Evolutionary conservation across 2,888 invertebrate genomes (phyloP).

Genomic region (Mimas tiliae): DNA sequence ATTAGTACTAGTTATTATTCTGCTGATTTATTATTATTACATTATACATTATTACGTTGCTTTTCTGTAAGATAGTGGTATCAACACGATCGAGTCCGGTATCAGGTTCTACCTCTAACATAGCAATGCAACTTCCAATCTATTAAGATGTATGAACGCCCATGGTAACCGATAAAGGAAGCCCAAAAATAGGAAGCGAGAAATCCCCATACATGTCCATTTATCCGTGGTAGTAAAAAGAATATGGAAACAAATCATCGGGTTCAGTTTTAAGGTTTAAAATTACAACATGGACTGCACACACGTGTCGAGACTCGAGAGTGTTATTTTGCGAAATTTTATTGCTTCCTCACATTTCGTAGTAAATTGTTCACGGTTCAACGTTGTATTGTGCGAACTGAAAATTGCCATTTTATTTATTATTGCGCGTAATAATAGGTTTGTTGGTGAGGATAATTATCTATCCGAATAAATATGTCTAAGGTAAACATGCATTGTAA

Average conservation of each 20-base stretch:
- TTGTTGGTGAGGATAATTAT: slow-evolving; percentile 15
- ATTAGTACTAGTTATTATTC: too few species aligned
- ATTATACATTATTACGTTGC: too few species aligned
- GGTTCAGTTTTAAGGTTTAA: slow-evolving; percentile 39
- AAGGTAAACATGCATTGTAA: slow-evolving; percentile 4
- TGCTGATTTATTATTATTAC: too few species aligned
- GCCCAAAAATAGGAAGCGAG: slow-evolving; percentile 27
- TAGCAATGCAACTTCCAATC: too few species aligned
- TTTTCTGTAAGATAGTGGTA: too few species aligned
- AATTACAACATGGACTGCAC: slow-evolving; percentile 39
- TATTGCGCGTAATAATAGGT: slow-evolving; percentile 22
- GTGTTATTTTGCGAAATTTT: slow-evolving; percentile 29
- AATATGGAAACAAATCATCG: slow-evolving; percentile 48
- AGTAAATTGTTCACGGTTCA: slow-evolving; percentile 27
- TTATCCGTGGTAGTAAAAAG: slow-evolving; percentile 47
- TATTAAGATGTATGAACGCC: slow-evolving; percentile 11
- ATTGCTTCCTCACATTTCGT: slow-evolving; percentile 34
- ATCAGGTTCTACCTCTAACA: too few species aligned
- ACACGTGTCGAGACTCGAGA: slow-evolving; percentile 28
- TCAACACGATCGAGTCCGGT: too few species aligned
- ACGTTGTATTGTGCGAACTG: slow-evolving; percentile 27
- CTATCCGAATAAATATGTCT: slow-evolving; percentile 19
- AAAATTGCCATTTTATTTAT: slow-evolving; percentile 32
- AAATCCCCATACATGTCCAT: slow-evolving; percentile 42
- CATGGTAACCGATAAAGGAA: slow-evolving; percentile 29